Conservation (phyloP, 2,797 vertebrate genomes). For the Danio choprae region DNA sequence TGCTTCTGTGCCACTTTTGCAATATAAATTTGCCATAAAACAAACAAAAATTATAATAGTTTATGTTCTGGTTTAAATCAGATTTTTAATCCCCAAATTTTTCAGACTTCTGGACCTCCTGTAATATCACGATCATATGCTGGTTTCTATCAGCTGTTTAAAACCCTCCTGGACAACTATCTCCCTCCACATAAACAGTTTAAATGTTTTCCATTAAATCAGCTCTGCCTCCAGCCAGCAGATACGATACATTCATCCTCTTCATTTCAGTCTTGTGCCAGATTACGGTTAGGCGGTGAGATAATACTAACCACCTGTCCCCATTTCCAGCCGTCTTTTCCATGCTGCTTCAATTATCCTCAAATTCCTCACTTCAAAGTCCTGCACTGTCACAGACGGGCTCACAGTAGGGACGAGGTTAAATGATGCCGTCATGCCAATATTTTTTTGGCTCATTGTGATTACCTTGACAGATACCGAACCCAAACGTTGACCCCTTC, state of each 20-base stretch:
- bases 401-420: conserved; percentile 8
- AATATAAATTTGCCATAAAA: no score
- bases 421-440: neutral
- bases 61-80: neutral
- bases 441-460: conserved; percentile 17
- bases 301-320: conserved; percentile 56
- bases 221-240: neutral
- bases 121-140: neutral
- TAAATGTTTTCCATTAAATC: neutral
- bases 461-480: conserved; percentile 47
- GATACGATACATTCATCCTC: neutral
- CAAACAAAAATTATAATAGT: neutral
- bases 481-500: conserved; percentile 2
- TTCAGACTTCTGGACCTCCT: neutral
- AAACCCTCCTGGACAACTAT: neutral
- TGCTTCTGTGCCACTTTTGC: no score
- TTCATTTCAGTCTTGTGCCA: conserved; percentile 3
- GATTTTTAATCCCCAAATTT: neutral
- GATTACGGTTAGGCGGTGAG: conserved; percentile 26
- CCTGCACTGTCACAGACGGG: conserved; percentile 29
- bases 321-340: conserved; percentile 6
- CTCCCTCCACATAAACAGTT: neutral
- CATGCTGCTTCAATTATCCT: conserved; percentile 48
- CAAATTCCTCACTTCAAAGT: conserved; percentile 56
- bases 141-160: neutral